These are phyloP conservation scores for Anastrepha obliqua DNA, from an alignment of 1,140 invertebrate genomes.

Conservation along the genomic window DNA sequence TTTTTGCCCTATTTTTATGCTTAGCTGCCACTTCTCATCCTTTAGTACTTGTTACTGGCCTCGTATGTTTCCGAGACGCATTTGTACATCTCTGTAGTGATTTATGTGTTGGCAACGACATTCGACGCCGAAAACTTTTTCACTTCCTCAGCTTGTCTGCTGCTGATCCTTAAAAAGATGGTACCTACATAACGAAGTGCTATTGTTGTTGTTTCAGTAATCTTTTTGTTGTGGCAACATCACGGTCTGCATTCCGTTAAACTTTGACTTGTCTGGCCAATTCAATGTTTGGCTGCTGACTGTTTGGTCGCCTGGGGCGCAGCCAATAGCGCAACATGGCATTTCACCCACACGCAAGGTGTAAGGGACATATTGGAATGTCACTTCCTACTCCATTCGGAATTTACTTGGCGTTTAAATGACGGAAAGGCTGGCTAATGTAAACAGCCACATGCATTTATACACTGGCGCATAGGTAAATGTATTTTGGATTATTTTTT, in stretches of 20 bases:
- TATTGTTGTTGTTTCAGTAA: not conserved
- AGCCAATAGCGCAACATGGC: not conserved
- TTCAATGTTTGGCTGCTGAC: conserved; percentile 4
- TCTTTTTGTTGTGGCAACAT: not conserved
- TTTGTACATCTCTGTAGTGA: conserved; percentile 34
- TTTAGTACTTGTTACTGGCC: not conserved
- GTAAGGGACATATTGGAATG: conserved; percentile 12
- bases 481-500: not conserved
- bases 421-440: not conserved
- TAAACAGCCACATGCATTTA: not conserved
- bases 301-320: not conserved
- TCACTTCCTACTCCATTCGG: not conserved
- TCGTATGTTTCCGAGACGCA: not conserved
- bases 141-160: not conserved
- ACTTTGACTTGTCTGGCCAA: conserved; percentile 42
- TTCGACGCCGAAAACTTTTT: conserved; percentile 34
- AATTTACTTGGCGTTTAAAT: not conserved
- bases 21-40: not conserved
- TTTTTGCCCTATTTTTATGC: not conserved
- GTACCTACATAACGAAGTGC: not conserved
- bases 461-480: not conserved
- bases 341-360: not conserved
- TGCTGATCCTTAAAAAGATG: not conserved
- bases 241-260: conserved; percentile 14
- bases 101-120: conserved; percentile 49